Conservation (phyloP, 2,888 invertebrate species). For the Drosophila stalkeri region DNA sequence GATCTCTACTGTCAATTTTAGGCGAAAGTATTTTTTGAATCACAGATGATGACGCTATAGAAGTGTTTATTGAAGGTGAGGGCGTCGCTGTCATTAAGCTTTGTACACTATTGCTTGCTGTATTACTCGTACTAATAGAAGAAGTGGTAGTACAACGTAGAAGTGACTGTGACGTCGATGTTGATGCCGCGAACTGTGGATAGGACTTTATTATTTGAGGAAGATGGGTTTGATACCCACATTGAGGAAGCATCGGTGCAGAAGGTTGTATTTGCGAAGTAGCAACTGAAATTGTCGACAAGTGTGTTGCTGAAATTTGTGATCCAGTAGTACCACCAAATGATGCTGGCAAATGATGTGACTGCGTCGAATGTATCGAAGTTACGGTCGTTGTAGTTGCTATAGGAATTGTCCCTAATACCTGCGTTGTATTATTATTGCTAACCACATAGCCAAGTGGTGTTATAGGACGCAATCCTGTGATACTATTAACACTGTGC, state of each 20-base stretch:
- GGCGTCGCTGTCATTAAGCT: conserved; percentile 57
- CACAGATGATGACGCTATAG: conserved; percentile 81
- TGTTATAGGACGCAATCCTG: conserved; percentile 62
- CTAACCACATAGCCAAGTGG: conserved; percentile 58
- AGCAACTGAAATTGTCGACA: conserved; percentile 43
- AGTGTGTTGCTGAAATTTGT: conserved; percentile 40
- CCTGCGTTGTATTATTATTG: conserved; percentile 51
- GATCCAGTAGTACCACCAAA: conserved; percentile 42
- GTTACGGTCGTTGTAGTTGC: conserved; percentile 52
- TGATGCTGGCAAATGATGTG: conserved; percentile 47
- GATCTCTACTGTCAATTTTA: conserved; percentile 91
- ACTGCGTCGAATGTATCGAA: conserved; percentile 47
- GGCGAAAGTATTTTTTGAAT: conserved; percentile 90
- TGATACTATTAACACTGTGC: conserved; percentile 25
- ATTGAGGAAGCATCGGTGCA: conserved; percentile 57
- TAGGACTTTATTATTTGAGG: conserved; percentile 62
- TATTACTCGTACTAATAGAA: conserved; percentile 64
- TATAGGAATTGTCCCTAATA: conserved; percentile 44
- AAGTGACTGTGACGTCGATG: conserved; percentile 86
- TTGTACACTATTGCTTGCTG: conserved; percentile 56
- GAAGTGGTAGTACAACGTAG: conserved; percentile 85
- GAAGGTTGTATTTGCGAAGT: conserved; percentile 63
- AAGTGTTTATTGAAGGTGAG: conserved; percentile 45
- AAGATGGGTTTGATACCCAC: conserved; percentile 74
- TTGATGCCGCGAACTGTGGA: conserved; percentile 73